phyloP scores from a whole-genome alignment of 92 coral and sea anemone genomes.

The Scolanthus callimorphus region DNA sequence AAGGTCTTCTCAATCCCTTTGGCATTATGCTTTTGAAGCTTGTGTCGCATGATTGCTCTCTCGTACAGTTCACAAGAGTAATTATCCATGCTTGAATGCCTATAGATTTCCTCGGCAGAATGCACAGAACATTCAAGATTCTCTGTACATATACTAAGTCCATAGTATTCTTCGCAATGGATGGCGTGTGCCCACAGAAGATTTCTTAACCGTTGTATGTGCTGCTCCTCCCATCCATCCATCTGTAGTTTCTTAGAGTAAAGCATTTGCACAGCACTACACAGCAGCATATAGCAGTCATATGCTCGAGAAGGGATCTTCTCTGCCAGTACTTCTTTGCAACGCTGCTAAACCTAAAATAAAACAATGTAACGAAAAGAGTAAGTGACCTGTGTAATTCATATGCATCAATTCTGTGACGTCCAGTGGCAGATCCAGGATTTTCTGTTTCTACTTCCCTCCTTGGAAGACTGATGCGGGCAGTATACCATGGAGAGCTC shows the following conservation, averaged over 20 bases:
- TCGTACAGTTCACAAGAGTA: constrained; percentile 76
- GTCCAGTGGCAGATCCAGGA: no score
- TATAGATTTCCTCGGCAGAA: constrained; percentile 28
- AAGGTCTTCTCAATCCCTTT: constrained; percentile 58
- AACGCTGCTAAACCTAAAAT: not conserved
- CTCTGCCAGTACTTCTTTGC: not conserved
- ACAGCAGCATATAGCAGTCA: constrained; percentile 45
- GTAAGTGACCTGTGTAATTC: no score
- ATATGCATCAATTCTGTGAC: no score
- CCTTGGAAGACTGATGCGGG: no score
- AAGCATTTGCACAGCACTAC: constrained; percentile 43
- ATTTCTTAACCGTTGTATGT: constrained; percentile 24
- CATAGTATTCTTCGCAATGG: constrained; percentile 67
- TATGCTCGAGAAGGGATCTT: constrained; percentile 57
- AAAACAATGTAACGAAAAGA: no score
- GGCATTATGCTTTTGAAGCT: constrained; percentile 69
- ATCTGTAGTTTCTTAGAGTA: constrained; percentile 14
- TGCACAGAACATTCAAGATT: constrained; percentile 71
- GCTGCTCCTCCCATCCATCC: constrained; percentile 34
- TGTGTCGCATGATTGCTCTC: constrained; percentile 48
- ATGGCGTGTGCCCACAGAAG: constrained; percentile 68
- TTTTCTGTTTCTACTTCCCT: no score
- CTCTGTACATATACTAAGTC: constrained; percentile 48
- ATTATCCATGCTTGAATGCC: constrained; percentile 65
- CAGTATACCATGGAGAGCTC: no score